Evolutionary conservation across 2,113 vertebrate species (phyloP), one percentile per base, ranked within the genome.

Genomic region (Seriola quinqueradiata): DNA sequence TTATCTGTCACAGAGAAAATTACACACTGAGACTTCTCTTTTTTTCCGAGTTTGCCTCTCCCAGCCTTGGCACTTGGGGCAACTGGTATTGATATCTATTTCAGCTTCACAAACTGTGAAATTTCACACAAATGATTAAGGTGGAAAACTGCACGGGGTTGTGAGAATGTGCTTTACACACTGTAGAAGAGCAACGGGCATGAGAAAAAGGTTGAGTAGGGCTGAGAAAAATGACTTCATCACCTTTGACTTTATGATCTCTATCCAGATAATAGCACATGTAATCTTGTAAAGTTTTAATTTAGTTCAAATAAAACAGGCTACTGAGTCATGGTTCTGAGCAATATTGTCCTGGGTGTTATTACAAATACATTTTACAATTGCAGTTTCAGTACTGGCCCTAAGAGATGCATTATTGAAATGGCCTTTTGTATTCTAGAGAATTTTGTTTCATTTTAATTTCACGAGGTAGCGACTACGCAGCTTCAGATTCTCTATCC

Each of bases 1-100:
- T 68, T 65, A 36, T 72, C 71, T 80, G 36, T 63, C 59, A 70
- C 23, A 23, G 28, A 68, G 52, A 83, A 46, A 42, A 64, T 60
- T 13, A 63, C 70, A 75, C 69, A 11, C 32, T 25, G 46, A 57
- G 36, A 34, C 58, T 19, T 42, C 4, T 5, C 7, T 13, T 52
- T 16, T 68, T 25, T 25, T 21, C 8, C 16, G 25, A 4, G 5
- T 46, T 34, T 69, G 13, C 42, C 67, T 52, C 3, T 55, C 34
- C n/a, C 61, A 52, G 48, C 10, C 44, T 59, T 19, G 52, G 34
- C 40, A 13, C 10, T 54, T 16, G 19, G 17, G 14, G 58, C 2
- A 79, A 21, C 38, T 60, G 54, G 50, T 36, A 9, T 57, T 46
- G 54, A 72, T 57, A 38, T 77, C 4, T 19, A 10, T 38, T 42